A percentile compares a stretch with the other conserved stretches of the same genome.
These are phyloP conservation scores for Pycnomerus fuliginosus DNA, from an alignment of 2,888 invertebrate species.

Conservation along the genomic window DNA sequence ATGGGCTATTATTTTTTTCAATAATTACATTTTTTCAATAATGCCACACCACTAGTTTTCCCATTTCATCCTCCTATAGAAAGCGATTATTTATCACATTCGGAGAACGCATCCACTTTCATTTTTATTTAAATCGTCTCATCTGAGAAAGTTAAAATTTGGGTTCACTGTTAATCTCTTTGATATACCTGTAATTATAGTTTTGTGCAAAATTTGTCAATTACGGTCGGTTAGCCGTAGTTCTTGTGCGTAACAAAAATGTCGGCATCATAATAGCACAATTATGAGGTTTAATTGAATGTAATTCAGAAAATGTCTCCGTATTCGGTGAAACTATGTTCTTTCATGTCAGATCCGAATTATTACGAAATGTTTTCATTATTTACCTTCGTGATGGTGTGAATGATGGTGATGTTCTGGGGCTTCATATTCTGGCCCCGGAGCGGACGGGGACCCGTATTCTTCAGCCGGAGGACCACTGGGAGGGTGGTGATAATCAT, in stretches of 20 bases:
- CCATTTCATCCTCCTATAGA: conserved; percentile 2
- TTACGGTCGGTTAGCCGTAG: background rate
- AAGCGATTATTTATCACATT: conserved; percentile 14
- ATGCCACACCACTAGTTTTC: background rate
- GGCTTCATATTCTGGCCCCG: conserved; percentile 31
- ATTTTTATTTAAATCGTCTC: conserved; percentile 10
- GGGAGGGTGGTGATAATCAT: conserved; percentile 25
- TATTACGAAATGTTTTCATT: background rate
- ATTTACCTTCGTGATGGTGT: conserved; percentile 28
- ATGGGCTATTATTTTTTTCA: conserved; percentile 8
- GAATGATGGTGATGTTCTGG: conserved; percentile 28
- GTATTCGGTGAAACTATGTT: conserved; percentile 1
- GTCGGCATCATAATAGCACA: conserved; percentile 2
- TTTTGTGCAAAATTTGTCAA: background rate
- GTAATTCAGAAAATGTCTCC: conserved; percentile 9
- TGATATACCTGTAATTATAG: conserved; percentile 3
- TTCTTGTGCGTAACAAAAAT: background rate
- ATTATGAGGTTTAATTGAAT: conserved; percentile 16
- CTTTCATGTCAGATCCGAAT: background rate
- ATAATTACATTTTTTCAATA: conserved; percentile 8
- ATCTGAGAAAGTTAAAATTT: conserved; percentile 16
- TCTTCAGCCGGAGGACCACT: conserved; percentile 29
- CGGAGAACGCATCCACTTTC: conserved; percentile 12
- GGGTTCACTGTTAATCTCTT: too few species aligned
- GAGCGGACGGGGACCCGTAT: conserved; percentile 36